Base-by-base conservation (phyloP, 2,797 vertebrate species). In the Coregonus suidteri region DNA sequence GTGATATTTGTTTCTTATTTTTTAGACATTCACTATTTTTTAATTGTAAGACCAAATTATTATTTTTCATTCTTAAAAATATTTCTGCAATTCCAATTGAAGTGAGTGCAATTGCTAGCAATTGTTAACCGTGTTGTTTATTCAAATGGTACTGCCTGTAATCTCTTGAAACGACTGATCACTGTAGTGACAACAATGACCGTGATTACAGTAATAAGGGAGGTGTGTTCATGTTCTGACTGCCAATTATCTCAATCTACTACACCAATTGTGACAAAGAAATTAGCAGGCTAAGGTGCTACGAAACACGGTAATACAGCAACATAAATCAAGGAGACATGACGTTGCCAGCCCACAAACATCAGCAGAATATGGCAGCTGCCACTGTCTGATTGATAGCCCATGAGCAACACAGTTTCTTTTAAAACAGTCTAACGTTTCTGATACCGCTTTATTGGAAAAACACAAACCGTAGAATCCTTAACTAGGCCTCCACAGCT, bases 401-500 rank as follows among this genome's bases (percentile, higher is more conserved):
- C 41, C 9, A 47, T 47, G 41, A 47, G 9, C 9, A 47, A 47
- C 41, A 47, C 9, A 13, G 41, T 75, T 74, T 82, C 72, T 73
- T 72, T 5, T 77, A 66, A 78, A 53, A 76, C 65, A 56, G n/a
- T 51, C n/a, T 73, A 30, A 80, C 62, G 78, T 90, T 89, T 85
- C 74, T 83, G 89, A 91, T 88, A 87, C 88, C 74, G 84, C 84
- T 85, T 13, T 92, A 89, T 93, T 90, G 88, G 89, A 87, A 59
- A 84, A 82, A 82, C 86, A 88, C 77, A 75, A 85, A 88, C 86
- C 92, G 93, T 91, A 89, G 87, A 90, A 90, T 85, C 82, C 88
- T 90, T 90, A 91, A 93, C 89, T 86, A 47, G 87, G 90, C 86
- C 91, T 90, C 90, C 83, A 86, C 90, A 81, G 90, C 93, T 91